Base-by-base conservation (phyloP, 2,888 invertebrate species). In the Unio pictorum region DNA sequence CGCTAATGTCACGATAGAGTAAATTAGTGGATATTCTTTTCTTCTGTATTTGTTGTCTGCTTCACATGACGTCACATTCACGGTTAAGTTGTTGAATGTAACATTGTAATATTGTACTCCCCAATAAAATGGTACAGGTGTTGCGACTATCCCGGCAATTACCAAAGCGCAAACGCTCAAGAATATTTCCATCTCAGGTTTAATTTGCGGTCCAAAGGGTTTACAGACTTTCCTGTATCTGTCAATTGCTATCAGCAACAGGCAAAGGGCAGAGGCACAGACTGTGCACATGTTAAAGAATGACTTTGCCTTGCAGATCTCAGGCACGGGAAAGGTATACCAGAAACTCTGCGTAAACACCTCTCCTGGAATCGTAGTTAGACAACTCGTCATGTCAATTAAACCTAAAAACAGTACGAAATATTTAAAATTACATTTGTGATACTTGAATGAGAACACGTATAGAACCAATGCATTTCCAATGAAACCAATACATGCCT, bases 161-260 rank as follows among this genome's bases (percentile, higher is more conserved):
- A 28, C n/a, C 20, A 63, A 20, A 7, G 20, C 7, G 15, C 20
- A 34, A n/a, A 63, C 5, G 7, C 64, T 34, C 45, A 63, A 45
- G 8, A 15, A 23, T 55, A 63, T 18, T 6, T 55, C 45, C 8
- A 55, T 28, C 30, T 17, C 6, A 0, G 45, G 45, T 26, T 63
- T 63, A 34, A 63, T 34, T 55, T 63, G 64, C 64, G 55, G 17
- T 18, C 30, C 64, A 7, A 82, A 64, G 4, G 82, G 84, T 30
- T 69, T 71, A 54, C 84, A 79, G 15, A 84, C 72, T 59, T 82
- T 82, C 62, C 74, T 63, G 65, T 74, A 82, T 15, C 84, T 66
- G 62, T 81, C 81, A 26, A 79, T 61, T 7, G 79, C 76, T 57
- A 81, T 79, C 11, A 78, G 72, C 7, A 81, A 68, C n/a, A 81